Conservation (phyloP, 1,140 invertebrate species). For the Stenopsyche tienmushanensis region DNA sequence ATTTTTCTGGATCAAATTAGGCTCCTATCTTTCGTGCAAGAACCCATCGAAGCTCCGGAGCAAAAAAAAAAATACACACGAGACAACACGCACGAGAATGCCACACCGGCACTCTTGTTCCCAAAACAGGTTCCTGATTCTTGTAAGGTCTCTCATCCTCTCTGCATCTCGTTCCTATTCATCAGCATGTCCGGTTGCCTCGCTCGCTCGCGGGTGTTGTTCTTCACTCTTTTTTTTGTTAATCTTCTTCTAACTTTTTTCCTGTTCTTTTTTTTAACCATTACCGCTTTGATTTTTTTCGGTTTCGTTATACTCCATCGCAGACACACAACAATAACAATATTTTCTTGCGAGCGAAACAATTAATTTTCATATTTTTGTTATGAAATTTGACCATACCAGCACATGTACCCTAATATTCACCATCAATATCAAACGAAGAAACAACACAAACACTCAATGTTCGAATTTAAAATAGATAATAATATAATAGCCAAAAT, state of each 20-base stretch:
- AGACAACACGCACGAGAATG: conserved; percentile 6
- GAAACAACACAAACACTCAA: too few relatives aligned
- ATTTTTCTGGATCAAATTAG: conserved; percentile 30
- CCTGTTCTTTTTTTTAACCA: conserved; percentile 33
- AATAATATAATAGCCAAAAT: too few relatives aligned
- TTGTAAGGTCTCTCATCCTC: conserved; percentile 36
- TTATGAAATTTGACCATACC: too few relatives aligned
- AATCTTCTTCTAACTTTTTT: conserved; percentile 31
- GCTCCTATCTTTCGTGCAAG: neutral
- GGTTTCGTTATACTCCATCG: conserved; percentile 21
- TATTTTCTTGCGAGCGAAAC: neutral
- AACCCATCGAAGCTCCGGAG: neutral
- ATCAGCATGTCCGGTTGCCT: neutral
- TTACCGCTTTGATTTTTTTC: conserved; percentile 35
- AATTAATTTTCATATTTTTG: neutral
- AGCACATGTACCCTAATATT: too few relatives aligned
- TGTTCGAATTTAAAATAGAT: too few relatives aligned
- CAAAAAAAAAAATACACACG: neutral
- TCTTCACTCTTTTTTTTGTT: conserved; percentile 11
- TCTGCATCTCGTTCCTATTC: conserved; percentile 1
- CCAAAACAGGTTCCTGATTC: conserved; percentile 37
- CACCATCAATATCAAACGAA: too few relatives aligned
- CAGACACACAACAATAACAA: conserved; percentile 15
- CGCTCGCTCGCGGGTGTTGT: conserved; percentile 6
- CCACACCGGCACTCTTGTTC: conserved; percentile 21